phyloP scores from a whole-genome alignment of 2,888 invertebrate genomes.

The Eilema sororculum region DNA sequence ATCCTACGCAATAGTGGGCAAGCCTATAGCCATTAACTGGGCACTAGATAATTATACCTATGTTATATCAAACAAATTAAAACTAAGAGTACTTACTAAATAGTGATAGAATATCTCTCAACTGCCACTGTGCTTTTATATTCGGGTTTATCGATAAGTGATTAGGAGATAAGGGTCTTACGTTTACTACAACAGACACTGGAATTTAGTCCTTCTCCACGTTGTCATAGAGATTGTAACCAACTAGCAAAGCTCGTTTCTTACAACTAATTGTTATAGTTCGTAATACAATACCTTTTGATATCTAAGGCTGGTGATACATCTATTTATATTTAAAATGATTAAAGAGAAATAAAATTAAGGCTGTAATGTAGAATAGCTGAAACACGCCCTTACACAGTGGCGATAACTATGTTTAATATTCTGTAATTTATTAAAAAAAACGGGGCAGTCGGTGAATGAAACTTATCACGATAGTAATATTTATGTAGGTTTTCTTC shows the following conservation, averaged over 20 bases:
- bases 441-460: slow-evolving; percentile 33
- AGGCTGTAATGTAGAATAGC: slow-evolving; percentile 67
- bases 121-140: neutral
- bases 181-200: neutral
- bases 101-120: neutral
- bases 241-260: slow-evolving; percentile 59
- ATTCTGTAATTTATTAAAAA: slow-evolving; percentile 50
- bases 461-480: slow-evolving; percentile 36
- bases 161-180: neutral
- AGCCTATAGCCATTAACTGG: neutral
- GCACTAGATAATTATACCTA: neutral
- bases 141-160: neutral
- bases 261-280: slow-evolving; percentile 53
- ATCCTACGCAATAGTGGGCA: neutral
- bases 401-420: slow-evolving; percentile 53
- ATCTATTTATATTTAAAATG: slow-evolving; percentile 66
- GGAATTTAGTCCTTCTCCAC: neutral
- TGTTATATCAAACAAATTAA: slow-evolving; percentile 1
- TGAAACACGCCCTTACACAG: slow-evolving; percentile 71
- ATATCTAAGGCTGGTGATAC: slow-evolving; percentile 83
- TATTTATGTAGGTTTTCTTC: slow-evolving; percentile 41
- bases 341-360: slow-evolving; percentile 57
- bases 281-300: slow-evolving; percentile 53
- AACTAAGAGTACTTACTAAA: slow-evolving; percentile 7
- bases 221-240: slow-evolving; percentile 38